phyloP scores from a whole-genome alignment of 2,113 vertebrate genomes.

The Ploceus nigricollis region DNA sequence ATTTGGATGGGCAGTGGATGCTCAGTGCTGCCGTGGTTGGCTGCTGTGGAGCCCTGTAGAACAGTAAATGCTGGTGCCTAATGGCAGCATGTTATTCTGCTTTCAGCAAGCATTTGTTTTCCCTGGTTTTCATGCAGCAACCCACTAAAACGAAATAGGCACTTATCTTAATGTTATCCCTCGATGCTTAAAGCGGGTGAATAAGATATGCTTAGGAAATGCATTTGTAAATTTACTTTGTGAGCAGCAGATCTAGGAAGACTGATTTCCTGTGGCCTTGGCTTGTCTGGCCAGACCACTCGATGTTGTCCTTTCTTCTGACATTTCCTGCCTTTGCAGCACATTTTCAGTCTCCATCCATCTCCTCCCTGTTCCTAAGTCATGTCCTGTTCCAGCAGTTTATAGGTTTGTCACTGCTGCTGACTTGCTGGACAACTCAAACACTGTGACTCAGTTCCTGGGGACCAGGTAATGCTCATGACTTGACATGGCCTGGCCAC shows the following conservation, averaged over 20 bases:
- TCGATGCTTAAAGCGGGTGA: not conserved
- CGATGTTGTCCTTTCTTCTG: not conserved
- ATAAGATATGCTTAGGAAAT: not conserved
- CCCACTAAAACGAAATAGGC: not conserved
- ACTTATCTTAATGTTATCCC: not conserved
- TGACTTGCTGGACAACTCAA: not conserved
- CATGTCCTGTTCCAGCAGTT: not conserved
- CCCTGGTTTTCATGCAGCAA: not conserved
- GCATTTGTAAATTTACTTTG: not conserved
- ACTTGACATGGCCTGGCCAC: not conserved
- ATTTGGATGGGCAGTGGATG: not conserved
- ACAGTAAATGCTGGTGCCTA: rapidly evolving
- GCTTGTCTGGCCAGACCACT: not conserved
- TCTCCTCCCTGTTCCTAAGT: not conserved
- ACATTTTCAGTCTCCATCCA: not conserved
- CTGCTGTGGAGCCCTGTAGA: not conserved
- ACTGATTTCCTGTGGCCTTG: not conserved
- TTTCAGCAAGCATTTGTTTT: not conserved
- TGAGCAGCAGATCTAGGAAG: not conserved
- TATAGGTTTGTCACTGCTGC: not conserved
- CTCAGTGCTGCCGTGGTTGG: not conserved
- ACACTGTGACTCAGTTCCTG: not conserved
- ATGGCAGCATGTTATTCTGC: not conserved
- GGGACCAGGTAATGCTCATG: not conserved
- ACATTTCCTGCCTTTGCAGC: not conserved